Evolutionary conservation across 2,797 vertebrate species (phyloP).

Genomic region (Paedocypris micromegethes): DNA sequence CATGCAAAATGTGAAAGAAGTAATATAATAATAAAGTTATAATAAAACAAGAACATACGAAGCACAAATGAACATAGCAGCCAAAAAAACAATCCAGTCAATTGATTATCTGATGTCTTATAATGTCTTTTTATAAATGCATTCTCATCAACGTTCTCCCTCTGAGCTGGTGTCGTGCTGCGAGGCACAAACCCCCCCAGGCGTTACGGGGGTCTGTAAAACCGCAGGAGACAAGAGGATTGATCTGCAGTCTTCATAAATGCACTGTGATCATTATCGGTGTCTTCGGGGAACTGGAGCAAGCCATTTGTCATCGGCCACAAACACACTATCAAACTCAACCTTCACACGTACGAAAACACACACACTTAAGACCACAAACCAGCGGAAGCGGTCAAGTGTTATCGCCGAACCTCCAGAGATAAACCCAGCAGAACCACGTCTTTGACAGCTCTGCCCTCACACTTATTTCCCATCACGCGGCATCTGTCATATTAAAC

Average conservation of each 20-base stretch:
- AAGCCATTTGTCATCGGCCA: conserved; percentile 47
- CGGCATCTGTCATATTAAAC: conserved; percentile 44
- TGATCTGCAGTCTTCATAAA: conserved; percentile 52
- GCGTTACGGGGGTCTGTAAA: conserved; percentile 1
- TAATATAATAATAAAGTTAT: too few species aligned
- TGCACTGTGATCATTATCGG: conserved; percentile 52
- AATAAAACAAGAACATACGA: too few species aligned
- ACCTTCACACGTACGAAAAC: conserved; percentile 9
- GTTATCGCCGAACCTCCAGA: conserved; percentile 6
- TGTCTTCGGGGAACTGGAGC: conserved; percentile 41
- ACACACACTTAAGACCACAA: conserved; percentile 17
- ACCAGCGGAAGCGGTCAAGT: conserved; percentile 18
- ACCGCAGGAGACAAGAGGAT: conserved; percentile 41
- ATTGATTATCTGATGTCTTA: too few species aligned
- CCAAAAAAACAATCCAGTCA: too few species aligned
- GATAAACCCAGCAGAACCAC: too few species aligned
- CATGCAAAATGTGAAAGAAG: too few species aligned
- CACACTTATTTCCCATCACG: conserved; percentile 26
- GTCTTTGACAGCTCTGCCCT: conserved; percentile 11
- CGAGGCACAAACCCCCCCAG: background rate
- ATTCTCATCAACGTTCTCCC: too few species aligned
- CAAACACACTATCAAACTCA: conserved; percentile 32
- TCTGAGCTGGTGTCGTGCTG: background rate
- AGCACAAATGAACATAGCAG: too few species aligned
- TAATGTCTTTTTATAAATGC: too few species aligned